These are phyloP conservation scores for Rhinolophus sinicus DNA, from an alignment of 2,113 vertebrate genomes.

Conservation along the genomic window DNA sequence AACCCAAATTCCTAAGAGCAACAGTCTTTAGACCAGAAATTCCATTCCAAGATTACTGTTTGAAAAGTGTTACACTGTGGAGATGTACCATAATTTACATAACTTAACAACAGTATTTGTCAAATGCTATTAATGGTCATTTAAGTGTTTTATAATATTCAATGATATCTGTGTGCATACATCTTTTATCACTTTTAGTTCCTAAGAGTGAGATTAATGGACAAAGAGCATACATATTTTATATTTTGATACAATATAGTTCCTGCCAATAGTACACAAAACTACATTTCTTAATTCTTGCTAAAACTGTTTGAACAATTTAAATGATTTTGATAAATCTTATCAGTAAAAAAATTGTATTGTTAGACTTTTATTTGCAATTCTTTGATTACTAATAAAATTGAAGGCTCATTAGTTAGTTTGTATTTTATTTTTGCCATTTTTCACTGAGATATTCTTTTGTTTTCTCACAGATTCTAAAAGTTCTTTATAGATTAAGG, in stretches of 20 bases:
- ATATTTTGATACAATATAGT: slow-evolving; percentile 35
- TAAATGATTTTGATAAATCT: slow-evolving; percentile 21
- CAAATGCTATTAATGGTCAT: background rate
- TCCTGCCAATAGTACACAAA: background rate
- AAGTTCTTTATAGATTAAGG: background rate
- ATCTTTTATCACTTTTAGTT: slow-evolving; percentile 44
- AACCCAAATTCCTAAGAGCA: slow-evolving; percentile 42
- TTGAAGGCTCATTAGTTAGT: slow-evolving; percentile 2
- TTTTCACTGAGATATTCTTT: slow-evolving; percentile 16
- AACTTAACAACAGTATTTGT: background rate
- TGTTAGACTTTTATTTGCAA: background rate
- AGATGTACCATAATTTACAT: background rate
- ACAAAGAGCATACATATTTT: slow-evolving; percentile 9
- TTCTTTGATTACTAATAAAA: slow-evolving; percentile 44
- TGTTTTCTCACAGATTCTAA: slow-evolving; percentile 39
- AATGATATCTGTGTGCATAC: background rate
- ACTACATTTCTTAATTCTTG: background rate
- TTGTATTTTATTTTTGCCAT: slow-evolving; percentile 19
- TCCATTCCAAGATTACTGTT: background rate
- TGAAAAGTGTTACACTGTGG: background rate
- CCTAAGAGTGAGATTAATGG: background rate
- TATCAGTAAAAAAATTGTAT: background rate
- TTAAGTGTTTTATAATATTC: slow-evolving; percentile 15
- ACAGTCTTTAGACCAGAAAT: slow-evolving; percentile 29
- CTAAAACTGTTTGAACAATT: slow-evolving; percentile 24